Evolutionary conservation across 2,888 invertebrate genomes (phyloP).

Genomic region (Galerucella pusilla): DNA sequence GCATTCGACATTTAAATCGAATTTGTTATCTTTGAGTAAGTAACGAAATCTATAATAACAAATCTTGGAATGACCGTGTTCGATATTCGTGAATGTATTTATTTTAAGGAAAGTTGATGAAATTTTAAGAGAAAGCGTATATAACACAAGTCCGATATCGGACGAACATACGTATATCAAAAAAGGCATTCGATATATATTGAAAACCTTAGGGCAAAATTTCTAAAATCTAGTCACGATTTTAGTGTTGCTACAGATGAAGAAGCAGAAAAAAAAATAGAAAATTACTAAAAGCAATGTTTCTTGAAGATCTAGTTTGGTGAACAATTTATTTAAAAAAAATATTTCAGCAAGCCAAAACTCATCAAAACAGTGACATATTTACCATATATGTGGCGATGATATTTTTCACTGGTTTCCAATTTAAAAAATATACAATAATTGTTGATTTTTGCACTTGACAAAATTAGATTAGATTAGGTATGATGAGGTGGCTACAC

Average conservation of each 20-base stretch:
- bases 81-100: slow-evolving; percentile 16
- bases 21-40: not conserved
- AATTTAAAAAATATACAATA: too few species aligned
- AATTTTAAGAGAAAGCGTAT: slow-evolving; percentile 50
- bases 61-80: not conserved
- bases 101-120: slow-evolving; percentile 48
- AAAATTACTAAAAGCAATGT: slow-evolving; percentile 24
- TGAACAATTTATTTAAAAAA: slow-evolving; percentile 19
- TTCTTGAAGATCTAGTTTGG: slow-evolving; percentile 41
- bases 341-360: not conserved
- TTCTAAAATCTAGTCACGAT: slow-evolving; percentile 57
- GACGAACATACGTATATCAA: slow-evolving; percentile 31
- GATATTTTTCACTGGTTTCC: too few species aligned
- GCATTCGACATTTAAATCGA: not conserved
- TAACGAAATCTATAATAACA: not conserved
- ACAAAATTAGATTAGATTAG: too few species aligned
- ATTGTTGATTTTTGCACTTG: too few species aligned
- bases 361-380: too few species aligned
- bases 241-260: slow-evolving; percentile 34
- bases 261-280: slow-evolving; percentile 24
- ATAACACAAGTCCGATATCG: slow-evolving; percentile 10
- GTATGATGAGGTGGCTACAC: too few species aligned
- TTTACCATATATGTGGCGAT: too few species aligned
- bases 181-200: slow-evolving; percentile 45
- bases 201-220: slow-evolving; percentile 57